Evolutionary conservation across 37 sponge, comb jelly and placozoan genomes (phyloP), one percentile per base, ranked within the genome.

Genomic region (Theonella swinhoei): DNA sequence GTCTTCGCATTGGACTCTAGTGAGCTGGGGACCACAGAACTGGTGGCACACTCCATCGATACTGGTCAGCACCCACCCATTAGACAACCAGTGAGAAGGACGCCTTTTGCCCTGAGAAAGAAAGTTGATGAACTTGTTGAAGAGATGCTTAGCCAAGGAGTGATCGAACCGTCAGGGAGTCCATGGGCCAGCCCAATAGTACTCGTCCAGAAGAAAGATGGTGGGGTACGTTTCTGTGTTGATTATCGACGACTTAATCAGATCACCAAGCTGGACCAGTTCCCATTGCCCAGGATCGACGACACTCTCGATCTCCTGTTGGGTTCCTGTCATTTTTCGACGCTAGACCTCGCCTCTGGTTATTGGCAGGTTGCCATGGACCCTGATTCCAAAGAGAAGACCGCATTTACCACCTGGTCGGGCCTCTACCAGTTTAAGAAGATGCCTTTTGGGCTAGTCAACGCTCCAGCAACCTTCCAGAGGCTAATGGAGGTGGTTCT

Each of bases 391-490:
- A 66, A 76, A 32, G 86, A 87, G 39, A 86, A 89, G 78, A 89
- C 85, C 17, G n/a, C n/a, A n/a, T n/a, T n/a, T n/a, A n/a, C n/a
- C n/a, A n/a, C n/a, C n/a, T n/a, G n/a, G n/a, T n/a, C n/a, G n/a
- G n/a, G n/a, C n/a, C n/a, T n/a, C n/a, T n/a, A n/a, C n/a, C n/a
- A n/a, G n/a, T n/a, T n/a, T 34, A 79, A 38, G 30, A 76, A 78
- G 26, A 87, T 86, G 85, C 88, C 94, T 1, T 87, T 94, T 75
- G 90, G 90, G n/a, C 36, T 94, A 54, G 66, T 80, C 11, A 82
- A 85, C 42, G 86, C 77, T 4, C 88, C 85, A 9, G 85, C 82
- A 4, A 88, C 85, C 25, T 91, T 87, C 38, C 87, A 82, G 47
- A 75, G 92, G 2, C 36, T 87, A 11, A 88, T 92, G 86, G 85